A percentile compares a stretch with the other conserved stretches of the same genome.
These are phyloP conservation scores for Coenobita brevimanus DNA, from an alignment of 1,140 invertebrate genomes.

Conservation along the genomic window DNA sequence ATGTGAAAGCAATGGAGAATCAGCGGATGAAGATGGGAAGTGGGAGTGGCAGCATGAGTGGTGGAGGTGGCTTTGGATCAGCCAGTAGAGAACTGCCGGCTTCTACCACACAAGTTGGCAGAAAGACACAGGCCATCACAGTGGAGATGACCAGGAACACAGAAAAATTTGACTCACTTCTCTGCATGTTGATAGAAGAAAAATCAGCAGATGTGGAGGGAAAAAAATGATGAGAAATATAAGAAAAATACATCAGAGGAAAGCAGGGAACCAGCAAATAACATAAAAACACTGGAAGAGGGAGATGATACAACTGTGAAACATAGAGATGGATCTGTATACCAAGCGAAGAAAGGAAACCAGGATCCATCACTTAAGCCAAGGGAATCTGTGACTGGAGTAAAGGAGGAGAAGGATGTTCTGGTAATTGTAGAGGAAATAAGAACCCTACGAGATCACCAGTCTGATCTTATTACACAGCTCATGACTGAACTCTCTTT, in stretches of 20 bases:
- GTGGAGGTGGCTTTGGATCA: constrained; percentile 1
- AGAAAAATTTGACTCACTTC: constrained; percentile 46
- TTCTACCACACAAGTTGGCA: background rate
- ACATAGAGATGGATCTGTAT: background rate
- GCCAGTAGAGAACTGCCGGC: constrained; percentile 15
- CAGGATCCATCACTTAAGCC: background rate
- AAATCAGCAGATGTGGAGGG: background rate
- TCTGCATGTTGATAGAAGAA: constrained; percentile 13
- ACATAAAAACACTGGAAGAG: constrained; percentile 14
- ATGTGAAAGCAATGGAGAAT: constrained; percentile 56
- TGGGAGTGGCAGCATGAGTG: constrained; percentile 25
- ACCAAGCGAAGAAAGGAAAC: background rate
- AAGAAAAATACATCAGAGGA: background rate
- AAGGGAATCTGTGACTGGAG: background rate
- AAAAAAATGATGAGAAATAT: background rate
- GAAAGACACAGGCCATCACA: constrained; percentile 30
- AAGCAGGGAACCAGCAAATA: background rate
- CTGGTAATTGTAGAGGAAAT: constrained; percentile 38
- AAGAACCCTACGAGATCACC: constrained; percentile 23
- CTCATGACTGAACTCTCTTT: constrained; percentile 45
- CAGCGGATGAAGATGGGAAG: constrained; percentile 47
- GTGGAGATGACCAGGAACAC: constrained; percentile 40
- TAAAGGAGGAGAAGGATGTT: constrained; percentile 20
- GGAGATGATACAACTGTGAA: background rate
- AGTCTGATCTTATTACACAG: constrained; percentile 35